Percentiles rank a stretch among this genome's conserved stretches.
Evolutionary conservation across 2,797 vertebrate species (phyloP).

Genomic region (Nyctibius grandis): DNA sequence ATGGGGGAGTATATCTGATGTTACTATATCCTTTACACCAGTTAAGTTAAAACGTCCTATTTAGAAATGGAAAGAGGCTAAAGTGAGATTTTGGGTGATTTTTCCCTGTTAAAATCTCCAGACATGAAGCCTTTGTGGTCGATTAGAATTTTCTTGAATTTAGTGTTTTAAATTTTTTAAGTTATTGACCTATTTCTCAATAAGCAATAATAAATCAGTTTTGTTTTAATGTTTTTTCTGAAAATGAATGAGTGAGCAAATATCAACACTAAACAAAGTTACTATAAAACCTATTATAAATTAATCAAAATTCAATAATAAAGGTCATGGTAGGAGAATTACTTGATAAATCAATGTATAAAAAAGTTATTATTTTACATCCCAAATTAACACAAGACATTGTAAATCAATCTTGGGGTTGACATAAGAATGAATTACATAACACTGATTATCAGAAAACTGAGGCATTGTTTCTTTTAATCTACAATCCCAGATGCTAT

Average conservation of each 20-base stretch:
- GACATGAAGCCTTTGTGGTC: background rate
- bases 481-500: background rate
- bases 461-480: background rate
- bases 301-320: background rate
- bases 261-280: background rate
- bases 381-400: background rate
- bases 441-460: background rate
- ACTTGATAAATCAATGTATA: background rate
- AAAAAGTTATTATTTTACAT: background rate
- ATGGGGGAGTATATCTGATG: background rate
- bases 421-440: background rate
- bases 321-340: background rate
- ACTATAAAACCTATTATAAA: background rate
- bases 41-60: background rate
- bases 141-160: background rate
- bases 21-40: background rate
- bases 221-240: background rate
- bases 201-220: background rate
- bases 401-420: background rate
- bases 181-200: background rate
- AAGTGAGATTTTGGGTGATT: background rate
- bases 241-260: background rate
- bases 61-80: background rate
- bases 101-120: background rate
- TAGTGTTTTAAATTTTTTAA: background rate